A percentile compares a stretch with the other conserved stretches of the same genome.
phyloP scores from a whole-genome alignment of 2,113 vertebrate genomes.

The Takifugu bimaculatus region DNA sequence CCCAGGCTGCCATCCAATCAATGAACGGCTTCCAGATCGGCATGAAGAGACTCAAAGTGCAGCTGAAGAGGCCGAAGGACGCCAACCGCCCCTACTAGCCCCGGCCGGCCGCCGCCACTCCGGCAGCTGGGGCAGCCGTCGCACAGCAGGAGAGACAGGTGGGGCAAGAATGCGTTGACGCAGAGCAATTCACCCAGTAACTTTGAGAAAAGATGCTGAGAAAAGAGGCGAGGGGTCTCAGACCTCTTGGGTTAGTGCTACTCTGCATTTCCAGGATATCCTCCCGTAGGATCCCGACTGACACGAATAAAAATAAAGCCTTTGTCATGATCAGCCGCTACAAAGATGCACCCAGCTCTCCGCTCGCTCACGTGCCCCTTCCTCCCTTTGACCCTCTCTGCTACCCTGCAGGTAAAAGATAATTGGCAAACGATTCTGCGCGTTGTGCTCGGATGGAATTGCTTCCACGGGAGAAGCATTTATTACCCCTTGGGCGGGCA shows the following conservation, averaged over 20 bases:
- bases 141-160: slow-evolving; percentile 72
- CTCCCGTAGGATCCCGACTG: too few relatives aligned
- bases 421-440: slow-evolving; percentile 56
- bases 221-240: slow-evolving; percentile 36
- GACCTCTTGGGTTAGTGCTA: slow-evolving; percentile 31
- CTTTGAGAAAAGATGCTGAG: slow-evolving; percentile 36
- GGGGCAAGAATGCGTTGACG: slow-evolving; percentile 22
- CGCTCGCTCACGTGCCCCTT: slow-evolving; percentile 24
- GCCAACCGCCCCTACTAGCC: slow-evolving; percentile 97
- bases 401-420: slow-evolving; percentile 61
- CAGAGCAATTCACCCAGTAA: slow-evolving; percentile 27
- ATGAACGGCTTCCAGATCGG: slow-evolving; percentile 99
- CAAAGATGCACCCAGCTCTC: background rate
- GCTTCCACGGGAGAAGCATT: slow-evolving; percentile 63
- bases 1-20: slow-evolving; percentile 98
- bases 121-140: slow-evolving; percentile 66
- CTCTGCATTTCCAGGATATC: too few relatives aligned
- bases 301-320: too few relatives aligned
- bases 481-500: slow-evolving; percentile 68
- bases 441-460: slow-evolving; percentile 53
- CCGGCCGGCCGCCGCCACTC: slow-evolving; percentile 56
- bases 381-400: slow-evolving; percentile 51
- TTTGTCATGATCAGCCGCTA: too few relatives aligned
- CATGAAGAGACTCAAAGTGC: slow-evolving; percentile 99
- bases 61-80: slow-evolving; percentile 99